Evolutionary conservation across 2,797 vertebrate genomes (phyloP).

Genomic region (Siniperca undulata): DNA sequence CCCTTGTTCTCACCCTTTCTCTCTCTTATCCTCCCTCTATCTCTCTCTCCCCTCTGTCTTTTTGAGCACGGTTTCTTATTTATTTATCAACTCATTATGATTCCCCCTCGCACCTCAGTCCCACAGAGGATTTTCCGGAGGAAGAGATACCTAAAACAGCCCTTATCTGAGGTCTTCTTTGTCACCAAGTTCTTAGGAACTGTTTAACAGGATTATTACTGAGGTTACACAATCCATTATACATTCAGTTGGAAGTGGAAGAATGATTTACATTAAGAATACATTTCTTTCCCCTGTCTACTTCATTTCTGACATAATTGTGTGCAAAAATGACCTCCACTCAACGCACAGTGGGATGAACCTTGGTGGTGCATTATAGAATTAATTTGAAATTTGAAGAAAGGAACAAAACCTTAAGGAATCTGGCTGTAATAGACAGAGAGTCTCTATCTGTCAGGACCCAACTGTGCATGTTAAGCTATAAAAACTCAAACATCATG

Average conservation of each 20-base stretch:
- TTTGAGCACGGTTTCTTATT: slow-evolving; percentile 74
- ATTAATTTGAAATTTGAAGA: slow-evolving; percentile 60
- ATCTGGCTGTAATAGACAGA: slow-evolving; percentile 12
- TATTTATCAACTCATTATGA: slow-evolving; percentile 82
- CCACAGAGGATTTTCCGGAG: slow-evolving; percentile 56
- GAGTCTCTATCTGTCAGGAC: slow-evolving; percentile 6
- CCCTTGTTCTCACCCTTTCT: slow-evolving; percentile 40
- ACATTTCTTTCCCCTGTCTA: slow-evolving; percentile 51
- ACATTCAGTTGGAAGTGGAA: slow-evolving; percentile 64
- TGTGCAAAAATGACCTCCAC: slow-evolving; percentile 62
- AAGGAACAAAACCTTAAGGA: slow-evolving; percentile 24
- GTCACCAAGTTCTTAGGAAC: slow-evolving; percentile 72
- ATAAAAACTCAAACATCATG: background rate
- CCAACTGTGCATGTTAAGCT: slow-evolving; percentile 6
- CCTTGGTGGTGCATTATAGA: slow-evolving; percentile 47
- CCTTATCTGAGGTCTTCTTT: slow-evolving; percentile 77
- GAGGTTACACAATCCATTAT: slow-evolving; percentile 75
- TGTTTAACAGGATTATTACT: slow-evolving; percentile 78
- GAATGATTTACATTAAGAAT: slow-evolving; percentile 70
- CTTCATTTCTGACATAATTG: slow-evolving; percentile 68
- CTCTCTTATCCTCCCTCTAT: slow-evolving; percentile 42
- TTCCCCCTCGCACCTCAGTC: slow-evolving; percentile 67
- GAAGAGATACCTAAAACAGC: slow-evolving; percentile 70
- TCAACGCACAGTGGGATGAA: slow-evolving; percentile 45
- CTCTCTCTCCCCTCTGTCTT: slow-evolving; percentile 46